Conservation (phyloP, 2,888 invertebrate genomes). For the Cosmia pyralina region DNA sequence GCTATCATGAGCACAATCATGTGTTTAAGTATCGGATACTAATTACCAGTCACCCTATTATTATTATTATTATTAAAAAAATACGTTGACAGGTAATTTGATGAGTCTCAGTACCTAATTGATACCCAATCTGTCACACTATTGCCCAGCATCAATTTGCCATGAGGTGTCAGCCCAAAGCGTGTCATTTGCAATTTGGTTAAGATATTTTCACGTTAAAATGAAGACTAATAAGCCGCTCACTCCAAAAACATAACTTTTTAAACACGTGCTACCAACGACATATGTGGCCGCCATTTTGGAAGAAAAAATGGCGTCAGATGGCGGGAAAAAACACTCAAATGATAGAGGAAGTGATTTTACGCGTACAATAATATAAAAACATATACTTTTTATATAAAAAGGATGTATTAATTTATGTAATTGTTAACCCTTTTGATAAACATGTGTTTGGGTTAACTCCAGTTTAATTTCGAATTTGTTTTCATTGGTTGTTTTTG, state of each 20-base stretch:
- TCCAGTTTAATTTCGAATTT: slow-evolving; percentile 87
- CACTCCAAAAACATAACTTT: slow-evolving; percentile 55
- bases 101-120: background rate
- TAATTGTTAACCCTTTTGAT: slow-evolving; percentile 87
- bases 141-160: slow-evolving; percentile 21
- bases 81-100: too few species aligned
- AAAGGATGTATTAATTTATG: slow-evolving; percentile 89
- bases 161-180: slow-evolving; percentile 25
- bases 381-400: slow-evolving; percentile 78
- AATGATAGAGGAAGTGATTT: slow-evolving; percentile 89
- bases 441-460: slow-evolving; percentile 86
- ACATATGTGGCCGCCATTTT: slow-evolving; percentile 83
- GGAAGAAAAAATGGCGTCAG: slow-evolving; percentile 83
- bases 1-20: too few species aligned
- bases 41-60: too few species aligned
- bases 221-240: slow-evolving; percentile 52
- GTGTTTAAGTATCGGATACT: too few species aligned
- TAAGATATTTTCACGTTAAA: slow-evolving; percentile 49
- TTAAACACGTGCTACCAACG: slow-evolving; percentile 81
- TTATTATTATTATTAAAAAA: too few species aligned
- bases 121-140: slow-evolving; percentile 11
- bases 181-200: slow-evolving; percentile 37
- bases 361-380: slow-evolving; percentile 84
- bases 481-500: slow-evolving; percentile 83
- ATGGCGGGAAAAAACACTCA: slow-evolving; percentile 83